Percentiles rank a stretch among this genome's conserved stretches.
phyloP scores from a whole-genome alignment of 2,797 vertebrate species.

The Halcyon leucocephala region DNA sequence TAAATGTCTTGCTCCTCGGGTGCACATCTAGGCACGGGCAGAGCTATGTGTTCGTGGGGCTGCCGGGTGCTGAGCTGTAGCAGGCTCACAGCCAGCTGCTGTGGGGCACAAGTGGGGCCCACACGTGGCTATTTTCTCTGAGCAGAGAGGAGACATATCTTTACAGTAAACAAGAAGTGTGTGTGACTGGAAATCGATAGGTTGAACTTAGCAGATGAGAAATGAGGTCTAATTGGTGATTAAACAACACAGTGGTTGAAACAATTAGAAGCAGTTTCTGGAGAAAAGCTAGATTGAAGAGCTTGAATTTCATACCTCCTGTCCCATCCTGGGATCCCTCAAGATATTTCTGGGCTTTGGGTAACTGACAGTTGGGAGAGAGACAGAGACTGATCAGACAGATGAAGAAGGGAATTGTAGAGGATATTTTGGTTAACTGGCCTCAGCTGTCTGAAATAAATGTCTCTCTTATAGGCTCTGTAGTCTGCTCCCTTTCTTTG shows the following conservation, averaged over 20 bases:
- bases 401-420: background rate
- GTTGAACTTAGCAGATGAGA: constrained; percentile 36
- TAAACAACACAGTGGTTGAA: background rate
- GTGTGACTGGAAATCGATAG: constrained; percentile 19
- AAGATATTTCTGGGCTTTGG: background rate
- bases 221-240: constrained; percentile 54
- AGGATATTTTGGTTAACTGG: background rate
- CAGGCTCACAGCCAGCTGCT: background rate
- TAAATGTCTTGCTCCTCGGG: background rate
- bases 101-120: background rate
- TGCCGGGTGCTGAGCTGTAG: background rate
- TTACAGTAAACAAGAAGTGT: background rate
- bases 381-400: background rate
- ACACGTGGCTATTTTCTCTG: background rate
- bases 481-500: background rate
- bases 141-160: background rate
- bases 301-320: background rate
- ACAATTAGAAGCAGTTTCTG: background rate
- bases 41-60: background rate
- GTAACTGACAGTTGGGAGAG: background rate
- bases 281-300: background rate
- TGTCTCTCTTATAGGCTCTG: background rate
- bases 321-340: background rate
- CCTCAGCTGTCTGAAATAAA: background rate
- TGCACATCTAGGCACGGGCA: background rate